These are phyloP conservation scores for Bujurquina vittata DNA, from an alignment of 2,113 vertebrate genomes.

Conservation along the genomic window DNA sequence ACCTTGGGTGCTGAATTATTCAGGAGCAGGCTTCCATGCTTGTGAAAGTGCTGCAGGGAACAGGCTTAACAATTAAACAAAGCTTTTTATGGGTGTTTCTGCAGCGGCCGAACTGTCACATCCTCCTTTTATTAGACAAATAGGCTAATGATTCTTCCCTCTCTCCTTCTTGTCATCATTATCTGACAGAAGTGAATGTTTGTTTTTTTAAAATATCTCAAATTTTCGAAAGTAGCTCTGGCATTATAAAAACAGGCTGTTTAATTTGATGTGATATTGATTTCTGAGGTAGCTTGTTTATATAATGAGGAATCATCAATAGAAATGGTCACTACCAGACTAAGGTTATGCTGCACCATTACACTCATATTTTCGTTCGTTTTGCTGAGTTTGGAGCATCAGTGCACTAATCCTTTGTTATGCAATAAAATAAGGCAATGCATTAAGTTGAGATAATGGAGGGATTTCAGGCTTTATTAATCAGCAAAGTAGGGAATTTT, in stretches of 20 bases:
- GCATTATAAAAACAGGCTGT: neutral
- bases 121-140: neutral
- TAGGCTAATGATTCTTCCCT: neutral
- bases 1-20: constrained; percentile 78
- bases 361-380: constrained; percentile 33
- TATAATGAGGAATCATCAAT: constrained; percentile 37
- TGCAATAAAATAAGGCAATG: constrained; percentile 32
- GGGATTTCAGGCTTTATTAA: constrained; percentile 2
- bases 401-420: constrained; percentile 42
- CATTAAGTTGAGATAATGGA: constrained; percentile 34
- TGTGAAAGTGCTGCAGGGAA: constrained; percentile 72
- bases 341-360: constrained; percentile 11
- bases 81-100: constrained; percentile 50
- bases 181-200: neutral
- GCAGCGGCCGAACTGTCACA: constrained; percentile 21
- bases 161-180: neutral
- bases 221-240: neutral
- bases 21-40: constrained; percentile 58
- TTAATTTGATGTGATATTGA: constrained; percentile 44
- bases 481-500: constrained; percentile 10
- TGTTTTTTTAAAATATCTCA: neutral
- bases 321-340: constrained; percentile 42
- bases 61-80: constrained; percentile 67
- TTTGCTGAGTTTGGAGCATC: constrained; percentile 28
- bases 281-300: constrained; percentile 47